Percentiles rank a stretch among this genome's conserved stretches.
Conservation (phyloP, 2,113 vertebrate species). For the Eudorcas thomsonii region DNA sequence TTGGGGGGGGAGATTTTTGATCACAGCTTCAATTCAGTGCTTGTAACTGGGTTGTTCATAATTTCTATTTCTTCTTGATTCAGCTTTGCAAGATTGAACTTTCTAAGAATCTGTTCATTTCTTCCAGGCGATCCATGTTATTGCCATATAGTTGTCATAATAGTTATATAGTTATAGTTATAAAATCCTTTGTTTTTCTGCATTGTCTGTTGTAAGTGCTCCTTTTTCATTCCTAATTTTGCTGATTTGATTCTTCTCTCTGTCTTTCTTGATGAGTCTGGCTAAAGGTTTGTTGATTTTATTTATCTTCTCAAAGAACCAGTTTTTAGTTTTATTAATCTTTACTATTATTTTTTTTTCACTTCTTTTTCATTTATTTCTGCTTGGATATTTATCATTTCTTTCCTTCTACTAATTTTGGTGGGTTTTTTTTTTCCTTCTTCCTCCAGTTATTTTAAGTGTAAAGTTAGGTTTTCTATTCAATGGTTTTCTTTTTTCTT, state of each 20-base stretch:
- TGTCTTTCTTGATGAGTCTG: not conserved
- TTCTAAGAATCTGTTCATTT: not conserved
- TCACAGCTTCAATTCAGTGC: not conserved
- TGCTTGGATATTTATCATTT: not conserved
- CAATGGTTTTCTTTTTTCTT: not conserved
- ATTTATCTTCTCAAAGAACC: not conserved
- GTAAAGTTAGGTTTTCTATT: not conserved
- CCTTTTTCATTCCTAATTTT: not conserved
- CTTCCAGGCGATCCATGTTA: not conserved
- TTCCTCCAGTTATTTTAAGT: not conserved
- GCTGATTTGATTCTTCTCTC: not conserved
- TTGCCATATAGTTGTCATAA: not conserved
- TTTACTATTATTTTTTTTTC: no score
- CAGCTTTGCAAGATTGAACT: not conserved
- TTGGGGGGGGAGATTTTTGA: not conserved
- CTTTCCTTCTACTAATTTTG: not conserved
- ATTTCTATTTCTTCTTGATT: not conserved
- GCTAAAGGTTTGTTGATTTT: not conserved
- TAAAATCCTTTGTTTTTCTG: not conserved
- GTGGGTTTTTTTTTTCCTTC: not conserved
- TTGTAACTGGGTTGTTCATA: not conserved
- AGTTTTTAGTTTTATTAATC: no score
- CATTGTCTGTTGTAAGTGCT: not conserved
- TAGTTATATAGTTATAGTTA: not conserved
- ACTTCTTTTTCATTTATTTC: no score